Evolutionary conservation across 2,113 vertebrate genomes (phyloP), one percentile per base, ranked within the genome.

Genomic region (Egretta garzetta): DNA sequence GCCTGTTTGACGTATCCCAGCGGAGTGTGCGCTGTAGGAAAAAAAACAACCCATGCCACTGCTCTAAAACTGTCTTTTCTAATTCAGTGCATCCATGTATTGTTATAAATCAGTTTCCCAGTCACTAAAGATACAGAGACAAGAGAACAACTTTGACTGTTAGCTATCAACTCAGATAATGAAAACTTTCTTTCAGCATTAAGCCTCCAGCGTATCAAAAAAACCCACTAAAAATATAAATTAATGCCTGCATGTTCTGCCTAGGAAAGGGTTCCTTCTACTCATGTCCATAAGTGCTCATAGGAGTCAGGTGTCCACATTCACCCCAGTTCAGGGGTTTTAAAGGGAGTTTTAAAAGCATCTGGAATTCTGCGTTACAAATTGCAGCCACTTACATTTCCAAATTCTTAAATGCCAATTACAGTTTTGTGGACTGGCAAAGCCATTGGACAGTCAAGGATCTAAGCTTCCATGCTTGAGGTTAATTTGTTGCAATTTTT

Each of bases 11-110:
- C 80, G 70, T 94, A 92, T 91, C 96, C 97, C 93, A 12, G 96
- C 7, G 67, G 94, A 97, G 59, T 79, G 90, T 80, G 96, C 96
- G 63, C 86, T 97, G 95, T n/a, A 97, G 94, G 94, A 94, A 92
- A 81, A 92, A 96, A 95, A 43, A 15, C 13, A 43, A 43, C 41
- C 41, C 97, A 97, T 97, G 98, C 96, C 97, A 96, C 91, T 98
- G 98, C 97, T 98, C 98, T 93, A 94, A 98, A 98, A 98, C 97
- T 98, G 98, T 98, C 98, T 98, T 98, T 98, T 98, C 98, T 98
- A 98, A 98, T 98, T 98, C 98, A 98, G 70, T 97, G 97, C 98
- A 95, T 95, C 93, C 97, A 93, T 97, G 97, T 96, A 98, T 97
- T 98, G 97, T 98, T 98, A 97, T 95, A 97, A 98, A 98, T 97